phyloP scores from a whole-genome alignment of 2,797 vertebrate species.

The Fringilla coelebs region DNA sequence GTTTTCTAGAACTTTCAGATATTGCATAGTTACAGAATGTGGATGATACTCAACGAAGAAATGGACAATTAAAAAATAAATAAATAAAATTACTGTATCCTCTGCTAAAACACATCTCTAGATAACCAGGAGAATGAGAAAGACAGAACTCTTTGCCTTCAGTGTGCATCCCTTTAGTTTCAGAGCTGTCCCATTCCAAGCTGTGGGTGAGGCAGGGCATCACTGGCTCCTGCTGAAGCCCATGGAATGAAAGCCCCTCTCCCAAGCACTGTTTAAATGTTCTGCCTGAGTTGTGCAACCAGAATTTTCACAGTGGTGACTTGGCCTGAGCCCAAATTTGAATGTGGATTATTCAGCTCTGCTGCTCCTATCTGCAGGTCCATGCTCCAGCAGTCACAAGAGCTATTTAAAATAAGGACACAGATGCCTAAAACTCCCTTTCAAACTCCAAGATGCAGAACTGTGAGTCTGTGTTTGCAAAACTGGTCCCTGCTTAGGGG shows the following conservation, averaged over 20 bases:
- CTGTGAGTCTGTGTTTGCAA: background rate
- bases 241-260: background rate
- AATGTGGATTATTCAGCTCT: conserved; percentile 63
- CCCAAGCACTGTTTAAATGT: background rate
- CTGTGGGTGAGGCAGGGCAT: background rate
- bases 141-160: background rate
- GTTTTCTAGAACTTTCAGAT: background rate
- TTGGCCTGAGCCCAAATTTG: conserved; percentile 38
- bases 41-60: background rate
- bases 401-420: conserved; percentile 47
- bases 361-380: conserved; percentile 30
- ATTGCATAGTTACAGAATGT: background rate
- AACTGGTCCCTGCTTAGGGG: background rate
- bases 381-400: conserved; percentile 51
- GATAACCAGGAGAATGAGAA: background rate
- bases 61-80: background rate
- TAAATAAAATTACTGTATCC: background rate
- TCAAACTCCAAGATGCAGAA: conserved; percentile 47
- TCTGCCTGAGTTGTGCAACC: conserved; percentile 9
- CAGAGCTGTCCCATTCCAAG: background rate
- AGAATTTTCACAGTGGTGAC: conserved; percentile 33
- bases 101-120: background rate
- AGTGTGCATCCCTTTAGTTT: background rate
- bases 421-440: conserved; percentile 44
- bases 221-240: background rate